These are phyloP conservation scores for Xiphophorus hellerii DNA, from an alignment of 2,113 vertebrate species.

Conservation along the genomic window DNA sequence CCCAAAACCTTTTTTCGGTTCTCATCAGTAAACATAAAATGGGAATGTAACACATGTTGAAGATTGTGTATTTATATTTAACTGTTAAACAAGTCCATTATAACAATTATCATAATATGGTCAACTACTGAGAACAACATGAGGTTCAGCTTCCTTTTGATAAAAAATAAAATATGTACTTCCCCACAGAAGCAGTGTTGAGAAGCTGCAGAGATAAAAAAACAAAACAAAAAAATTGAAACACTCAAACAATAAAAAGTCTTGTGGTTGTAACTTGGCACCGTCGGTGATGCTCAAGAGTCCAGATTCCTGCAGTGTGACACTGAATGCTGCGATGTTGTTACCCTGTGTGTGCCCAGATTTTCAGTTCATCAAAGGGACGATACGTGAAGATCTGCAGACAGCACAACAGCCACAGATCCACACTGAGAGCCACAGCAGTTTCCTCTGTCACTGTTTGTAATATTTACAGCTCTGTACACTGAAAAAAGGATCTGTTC, in stretches of 20 bases:
- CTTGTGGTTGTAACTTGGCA: conserved; percentile 60
- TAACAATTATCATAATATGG: not conserved
- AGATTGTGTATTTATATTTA: conserved; percentile 4
- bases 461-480: conserved; percentile 82
- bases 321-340: not conserved
- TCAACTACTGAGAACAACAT: conserved; percentile 39
- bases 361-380: conserved; percentile 25
- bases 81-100: not conserved
- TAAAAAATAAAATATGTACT: not conserved
- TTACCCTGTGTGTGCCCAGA: conserved; percentile 30
- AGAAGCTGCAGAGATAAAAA: conserved; percentile 27
- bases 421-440: conserved; percentile 32
- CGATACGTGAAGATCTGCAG: conserved; percentile 34
- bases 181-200: conserved; percentile 8
- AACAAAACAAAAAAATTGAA: too few species aligned
- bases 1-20: not conserved
- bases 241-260: conserved; percentile 24
- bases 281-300: conserved; percentile 68
- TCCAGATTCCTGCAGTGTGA: conserved; percentile 55
- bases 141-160: conserved; percentile 1
- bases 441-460: conserved; percentile 44
- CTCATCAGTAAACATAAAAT: not conserved
- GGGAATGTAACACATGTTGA: not conserved
- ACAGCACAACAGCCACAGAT: conserved; percentile 37
- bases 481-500: conserved; percentile 48